Conservation (phyloP, 2,113 vertebrate species). For the Nothocercus nigrocapillus region DNA sequence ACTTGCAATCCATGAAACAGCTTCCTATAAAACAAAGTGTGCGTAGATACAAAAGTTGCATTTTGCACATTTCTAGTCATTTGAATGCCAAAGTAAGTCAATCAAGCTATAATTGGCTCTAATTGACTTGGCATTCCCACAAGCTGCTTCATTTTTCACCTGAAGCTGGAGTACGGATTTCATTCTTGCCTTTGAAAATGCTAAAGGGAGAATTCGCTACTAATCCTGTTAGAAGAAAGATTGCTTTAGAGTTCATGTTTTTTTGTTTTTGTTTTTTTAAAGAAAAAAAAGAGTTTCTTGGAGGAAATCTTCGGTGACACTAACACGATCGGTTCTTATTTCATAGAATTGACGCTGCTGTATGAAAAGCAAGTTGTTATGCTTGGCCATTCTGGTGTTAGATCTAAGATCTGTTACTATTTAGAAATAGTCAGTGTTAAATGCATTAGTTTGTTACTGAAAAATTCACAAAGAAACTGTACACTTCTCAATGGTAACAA, state of each 20-base stretch:
- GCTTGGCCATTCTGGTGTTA: background rate
- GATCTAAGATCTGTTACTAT: background rate
- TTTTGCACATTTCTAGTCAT: background rate
- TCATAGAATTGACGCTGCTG: background rate
- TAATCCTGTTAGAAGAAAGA: background rate
- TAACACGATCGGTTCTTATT: background rate
- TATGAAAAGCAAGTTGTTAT: background rate
- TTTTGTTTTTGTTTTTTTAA: too few species aligned
- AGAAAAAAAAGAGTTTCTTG: background rate
- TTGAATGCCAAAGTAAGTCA: slow-evolving; percentile 40
- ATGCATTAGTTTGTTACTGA: background rate
- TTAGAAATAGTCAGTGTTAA: background rate
- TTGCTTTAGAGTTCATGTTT: background rate
- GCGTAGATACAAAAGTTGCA: background rate
- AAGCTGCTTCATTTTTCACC: slow-evolving; percentile 18
- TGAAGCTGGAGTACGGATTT: background rate
- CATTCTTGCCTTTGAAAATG: background rate
- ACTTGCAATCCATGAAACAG: background rate
- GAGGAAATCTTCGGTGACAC: background rate
- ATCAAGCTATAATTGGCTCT: slow-evolving; percentile 55
- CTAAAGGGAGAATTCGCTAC: background rate
- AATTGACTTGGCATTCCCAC: slow-evolving; percentile 30
- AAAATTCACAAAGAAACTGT: background rate
- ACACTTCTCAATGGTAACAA: background rate
- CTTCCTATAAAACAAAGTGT: background rate